Conservation (phyloP, 2,797 vertebrate species). For the Phylloscopus collybita region DNA sequence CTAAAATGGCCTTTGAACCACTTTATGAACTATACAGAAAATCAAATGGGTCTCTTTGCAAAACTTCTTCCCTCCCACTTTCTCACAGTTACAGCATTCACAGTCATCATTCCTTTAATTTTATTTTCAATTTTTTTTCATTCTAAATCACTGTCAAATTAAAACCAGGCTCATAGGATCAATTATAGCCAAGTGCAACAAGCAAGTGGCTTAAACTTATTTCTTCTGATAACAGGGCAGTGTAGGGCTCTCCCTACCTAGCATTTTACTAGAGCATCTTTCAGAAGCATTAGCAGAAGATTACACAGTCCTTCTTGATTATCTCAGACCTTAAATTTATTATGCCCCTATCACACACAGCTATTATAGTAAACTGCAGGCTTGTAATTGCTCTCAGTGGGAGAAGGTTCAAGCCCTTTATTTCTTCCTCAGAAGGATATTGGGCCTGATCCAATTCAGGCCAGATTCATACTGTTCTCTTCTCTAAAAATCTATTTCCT, state of each 20-base stretch:
- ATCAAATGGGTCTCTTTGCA: background rate
- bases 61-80: background rate
- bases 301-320: slow-evolving; percentile 45
- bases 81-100: background rate
- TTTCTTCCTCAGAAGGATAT: slow-evolving; percentile 42
- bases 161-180: background rate
- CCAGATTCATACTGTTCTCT: slow-evolving; percentile 12
- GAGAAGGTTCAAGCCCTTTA: slow-evolving; percentile 60
- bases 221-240: background rate
- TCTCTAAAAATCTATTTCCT: slow-evolving; percentile 31
- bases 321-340: slow-evolving; percentile 62
- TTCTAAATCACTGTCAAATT: background rate
- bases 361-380: slow-evolving; percentile 45
- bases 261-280: slow-evolving; percentile 5
- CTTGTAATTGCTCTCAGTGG: slow-evolving; percentile 57
- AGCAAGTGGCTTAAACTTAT: background rate
- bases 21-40: background rate
- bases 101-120: background rate
- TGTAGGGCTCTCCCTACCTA: background rate
- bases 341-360: slow-evolving; percentile 41
- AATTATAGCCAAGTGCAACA: background rate
- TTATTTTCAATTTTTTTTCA: background rate
- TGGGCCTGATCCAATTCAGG: slow-evolving; percentile 41
- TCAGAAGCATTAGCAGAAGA: slow-evolving; percentile 42
- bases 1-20: background rate